Percentiles rank a stretch among this genome's conserved stretches.
These are phyloP conservation scores for Gortyna flavago DNA, from an alignment of 2,888 invertebrate genomes.

Conservation along the genomic window DNA sequence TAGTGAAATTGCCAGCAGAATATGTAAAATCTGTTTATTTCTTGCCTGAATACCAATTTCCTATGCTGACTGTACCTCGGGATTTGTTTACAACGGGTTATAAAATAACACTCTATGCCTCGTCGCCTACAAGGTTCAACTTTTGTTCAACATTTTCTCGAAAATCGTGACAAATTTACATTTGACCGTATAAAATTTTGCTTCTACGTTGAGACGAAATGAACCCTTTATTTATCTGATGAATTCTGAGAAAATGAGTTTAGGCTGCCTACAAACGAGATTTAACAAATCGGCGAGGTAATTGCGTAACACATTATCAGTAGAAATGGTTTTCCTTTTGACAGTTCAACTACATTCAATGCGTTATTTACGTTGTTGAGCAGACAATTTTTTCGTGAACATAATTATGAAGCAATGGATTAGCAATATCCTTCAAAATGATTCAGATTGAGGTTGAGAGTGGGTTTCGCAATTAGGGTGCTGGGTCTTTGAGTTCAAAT, in stretches of 20 bases:
- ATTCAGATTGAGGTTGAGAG: too few relatives aligned
- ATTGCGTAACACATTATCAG: too few relatives aligned
- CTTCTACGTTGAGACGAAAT: not conserved
- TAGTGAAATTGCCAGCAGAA: not conserved
- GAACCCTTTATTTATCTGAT: not conserved
- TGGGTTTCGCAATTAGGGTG: too few relatives aligned
- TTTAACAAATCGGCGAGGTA: not conserved
- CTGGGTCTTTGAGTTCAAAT: not conserved
- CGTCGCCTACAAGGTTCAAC: conserved; percentile 11
- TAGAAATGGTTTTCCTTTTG: too few relatives aligned
- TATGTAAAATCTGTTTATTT: not conserved
- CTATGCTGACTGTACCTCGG: not conserved
- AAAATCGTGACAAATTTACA: conserved; percentile 16
- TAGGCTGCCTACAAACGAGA: not conserved
- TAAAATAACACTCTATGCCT: conserved; percentile 22
- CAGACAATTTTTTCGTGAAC: too few relatives aligned
- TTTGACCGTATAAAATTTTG: not conserved
- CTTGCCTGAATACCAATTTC: not conserved
- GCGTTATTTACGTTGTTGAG: too few relatives aligned
- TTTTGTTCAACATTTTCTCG: conserved; percentile 1
- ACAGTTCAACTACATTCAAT: too few relatives aligned
- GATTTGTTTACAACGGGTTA: conserved; percentile 18
- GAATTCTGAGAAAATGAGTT: not conserved
- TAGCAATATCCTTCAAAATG: too few relatives aligned
- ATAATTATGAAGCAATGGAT: too few relatives aligned